Evolutionary conservation across 2,113 vertebrate species (phyloP), one percentile per base, ranked within the genome.

Genomic region (Lycocorax pyrrhopterus): DNA sequence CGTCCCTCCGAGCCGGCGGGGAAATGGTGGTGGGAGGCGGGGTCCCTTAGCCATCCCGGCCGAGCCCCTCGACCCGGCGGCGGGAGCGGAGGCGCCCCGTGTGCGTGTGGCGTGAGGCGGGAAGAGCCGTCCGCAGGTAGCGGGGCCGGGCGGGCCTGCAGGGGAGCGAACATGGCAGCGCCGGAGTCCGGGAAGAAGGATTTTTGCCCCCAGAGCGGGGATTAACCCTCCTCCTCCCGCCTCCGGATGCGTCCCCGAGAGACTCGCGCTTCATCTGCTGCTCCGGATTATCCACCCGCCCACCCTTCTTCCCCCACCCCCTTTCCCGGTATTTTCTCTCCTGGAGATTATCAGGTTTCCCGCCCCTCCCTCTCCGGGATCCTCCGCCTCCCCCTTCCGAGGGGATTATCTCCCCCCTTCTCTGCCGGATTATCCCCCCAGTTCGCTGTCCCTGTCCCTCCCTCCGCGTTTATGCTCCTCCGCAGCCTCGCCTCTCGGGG

Each of bases 301-400:
- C 77, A 56, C 91, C 85, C 75, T n/a, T 43, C 27, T 72, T 72
- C 75, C 67, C 75, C 90, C 86, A 44, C 67, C 64, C 90, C 23
- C 68, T 63, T 87, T 90, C 87, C 69, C 76, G 80, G 83, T 93
- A 52, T 92, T 92, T 96, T 95, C 89, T 92, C 91, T 88, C 39
- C 47, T 53, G 89, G 88, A 95, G 95, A 96, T 95, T 96, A 96
- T 91, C 93, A 87, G 91, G 86, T 91, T 88, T 92, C 91, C 91
- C 96, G 93, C 82, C 90, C 94, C 91, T 94, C 87, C 87, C 92
- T 95, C 81, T 51, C 39, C n/a, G 77, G 84, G 87, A 84, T 89
- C 85, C 90, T 91, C 78, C 69, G 51, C 76, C 79, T 58, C 43
- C 37, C 93, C 51, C 29, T 62, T 62, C 60, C 33, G 22, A n/a